phyloP scores from a whole-genome alignment of 2,113 vertebrate genomes.

The Dinomys branickii region DNA sequence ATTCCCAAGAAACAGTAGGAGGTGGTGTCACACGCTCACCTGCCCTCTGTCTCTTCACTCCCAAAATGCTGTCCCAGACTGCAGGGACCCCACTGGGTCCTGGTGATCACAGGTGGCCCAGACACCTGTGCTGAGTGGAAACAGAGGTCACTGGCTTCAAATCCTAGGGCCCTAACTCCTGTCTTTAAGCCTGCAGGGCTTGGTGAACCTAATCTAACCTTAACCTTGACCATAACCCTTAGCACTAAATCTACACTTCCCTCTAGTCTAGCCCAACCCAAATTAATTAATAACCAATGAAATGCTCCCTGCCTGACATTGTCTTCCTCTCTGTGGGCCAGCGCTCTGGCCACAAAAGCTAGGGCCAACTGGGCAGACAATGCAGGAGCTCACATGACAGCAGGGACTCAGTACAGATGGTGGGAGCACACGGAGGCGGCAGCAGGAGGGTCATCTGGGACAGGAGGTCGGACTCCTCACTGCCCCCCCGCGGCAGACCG shows the following conservation, averaged over 20 bases:
- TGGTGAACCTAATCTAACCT: background rate
- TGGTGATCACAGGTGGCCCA: background rate
- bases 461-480: background rate
- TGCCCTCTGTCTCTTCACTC: background rate
- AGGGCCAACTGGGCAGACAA: background rate
- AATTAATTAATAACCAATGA: background rate
- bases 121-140: background rate
- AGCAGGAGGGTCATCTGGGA: background rate
- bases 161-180: background rate
- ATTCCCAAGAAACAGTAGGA: background rate
- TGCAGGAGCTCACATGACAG: background rate
- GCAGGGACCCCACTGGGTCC: no score
- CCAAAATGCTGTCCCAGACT: background rate
- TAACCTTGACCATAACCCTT: background rate
- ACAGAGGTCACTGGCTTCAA: background rate
- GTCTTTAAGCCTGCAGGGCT: background rate
- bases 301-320: background rate
- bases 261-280: background rate
- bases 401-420: background rate
- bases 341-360: background rate
- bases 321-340: background rate
- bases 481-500: background rate
- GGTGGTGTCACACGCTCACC: rapidly evolving
- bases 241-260: background rate
- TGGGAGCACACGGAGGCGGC: background rate